phyloP scores from a whole-genome alignment of 2,113 vertebrate species.

The Rhea pennata region DNA sequence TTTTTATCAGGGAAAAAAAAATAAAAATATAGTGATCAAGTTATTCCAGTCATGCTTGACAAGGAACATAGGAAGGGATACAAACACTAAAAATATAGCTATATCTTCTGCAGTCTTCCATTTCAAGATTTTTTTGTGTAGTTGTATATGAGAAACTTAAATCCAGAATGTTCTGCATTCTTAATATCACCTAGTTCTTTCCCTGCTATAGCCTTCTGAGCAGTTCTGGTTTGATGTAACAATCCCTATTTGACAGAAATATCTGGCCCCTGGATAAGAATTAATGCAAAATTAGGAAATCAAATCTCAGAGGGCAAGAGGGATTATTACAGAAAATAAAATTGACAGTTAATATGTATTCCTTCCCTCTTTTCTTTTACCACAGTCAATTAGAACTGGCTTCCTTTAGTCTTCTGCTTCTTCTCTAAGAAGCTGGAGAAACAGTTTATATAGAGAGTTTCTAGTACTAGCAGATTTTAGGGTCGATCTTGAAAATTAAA shows the following conservation, averaged over 20 bases:
- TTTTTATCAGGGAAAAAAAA: not conserved
- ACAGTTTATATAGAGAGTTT: not conserved
- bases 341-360: not conserved
- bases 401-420: not conserved
- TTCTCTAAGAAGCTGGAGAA: not conserved
- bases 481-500: not conserved
- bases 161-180: not conserved
- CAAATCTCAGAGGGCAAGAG: not conserved
- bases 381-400: not conserved
- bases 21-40: not conserved
- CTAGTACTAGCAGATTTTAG: not conserved
- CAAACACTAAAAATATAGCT: not conserved
- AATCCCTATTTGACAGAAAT: not conserved
- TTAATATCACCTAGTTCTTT: not conserved
- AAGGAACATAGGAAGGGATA: not conserved
- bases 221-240: not conserved
- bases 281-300: not conserved
- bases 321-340: not conserved
- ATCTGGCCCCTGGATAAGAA: not conserved
- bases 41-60: not conserved
- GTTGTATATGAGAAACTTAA: not conserved
- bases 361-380: not conserved
- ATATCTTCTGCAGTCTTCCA: not conserved
- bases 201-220: not conserved
- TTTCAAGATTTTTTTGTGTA: slow-evolving; percentile 30